Evolutionary conservation across 2,888 invertebrate genomes (phyloP).

Genomic region (Cephus nigrinus): DNA sequence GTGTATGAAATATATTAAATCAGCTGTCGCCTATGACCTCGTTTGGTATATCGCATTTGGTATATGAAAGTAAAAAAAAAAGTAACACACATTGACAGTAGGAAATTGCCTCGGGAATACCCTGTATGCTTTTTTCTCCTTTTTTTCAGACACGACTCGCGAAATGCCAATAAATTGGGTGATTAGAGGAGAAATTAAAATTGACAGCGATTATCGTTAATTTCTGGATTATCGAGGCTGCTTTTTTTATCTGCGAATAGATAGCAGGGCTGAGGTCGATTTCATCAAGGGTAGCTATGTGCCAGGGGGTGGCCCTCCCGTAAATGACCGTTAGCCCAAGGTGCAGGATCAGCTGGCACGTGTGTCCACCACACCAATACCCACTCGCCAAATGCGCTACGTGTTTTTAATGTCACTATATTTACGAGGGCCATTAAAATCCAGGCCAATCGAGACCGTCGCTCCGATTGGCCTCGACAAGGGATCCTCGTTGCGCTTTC

Average conservation of each 20-base stretch:
- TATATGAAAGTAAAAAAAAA: not conserved
- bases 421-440: constrained; percentile 25
- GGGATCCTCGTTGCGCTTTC: constrained; percentile 9
- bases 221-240: constrained; percentile 5
- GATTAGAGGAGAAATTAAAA: not conserved
- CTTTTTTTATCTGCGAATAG: not conserved
- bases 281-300: not conserved
- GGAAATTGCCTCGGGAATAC: not conserved
- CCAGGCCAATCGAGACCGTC: constrained; percentile 20
- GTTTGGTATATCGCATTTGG: not conserved
- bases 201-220: constrained; percentile 3
- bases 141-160: not conserved
- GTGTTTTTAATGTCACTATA: constrained; percentile 25
- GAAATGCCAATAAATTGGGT: not conserved
- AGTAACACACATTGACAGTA: not conserved
- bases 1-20: not conserved
- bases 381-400: constrained; percentile 2
- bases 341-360: not conserved
- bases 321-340: not conserved
- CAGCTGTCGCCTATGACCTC: not conserved
- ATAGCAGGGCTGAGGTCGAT: not conserved
- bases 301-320: not conserved
- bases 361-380: not conserved
- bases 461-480: constrained; percentile 19
- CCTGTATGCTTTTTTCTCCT: not conserved